These are phyloP conservation scores for Aphelocoma coerulescens DNA, from an alignment of 2,113 vertebrate species.

Conservation along the genomic window DNA sequence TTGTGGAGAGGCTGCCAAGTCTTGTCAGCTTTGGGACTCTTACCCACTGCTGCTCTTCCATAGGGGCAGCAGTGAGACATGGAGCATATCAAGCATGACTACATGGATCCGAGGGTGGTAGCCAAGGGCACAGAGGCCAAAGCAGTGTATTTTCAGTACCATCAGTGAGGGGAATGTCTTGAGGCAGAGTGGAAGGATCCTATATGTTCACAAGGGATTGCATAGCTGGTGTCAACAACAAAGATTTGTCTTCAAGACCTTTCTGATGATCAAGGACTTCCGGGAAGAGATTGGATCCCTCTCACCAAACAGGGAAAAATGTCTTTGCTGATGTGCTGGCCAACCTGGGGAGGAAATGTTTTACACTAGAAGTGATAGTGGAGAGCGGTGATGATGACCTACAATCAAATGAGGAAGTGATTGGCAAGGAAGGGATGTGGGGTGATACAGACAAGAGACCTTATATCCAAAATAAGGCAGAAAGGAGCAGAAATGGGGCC, in stretches of 20 bases:
- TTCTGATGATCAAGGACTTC: background rate
- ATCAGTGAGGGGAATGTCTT: background rate
- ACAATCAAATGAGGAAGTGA: background rate
- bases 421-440: background rate
- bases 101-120: background rate
- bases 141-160: background rate
- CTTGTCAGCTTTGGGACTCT: background rate
- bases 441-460: background rate
- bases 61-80: background rate
- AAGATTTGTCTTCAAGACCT: background rate
- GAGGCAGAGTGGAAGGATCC: background rate
- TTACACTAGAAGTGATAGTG: background rate
- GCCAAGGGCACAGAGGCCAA: background rate
- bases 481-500: background rate
- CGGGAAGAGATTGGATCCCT: background rate
- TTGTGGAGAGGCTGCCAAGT: background rate
- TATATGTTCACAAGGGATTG: background rate
- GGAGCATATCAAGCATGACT: background rate
- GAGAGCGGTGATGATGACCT: background rate
- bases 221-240: background rate
- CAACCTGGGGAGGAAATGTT: background rate
- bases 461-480: background rate
- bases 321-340: background rate
- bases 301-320: background rate
- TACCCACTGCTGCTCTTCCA: background rate